Evolutionary conservation across 2,113 vertebrate species (phyloP).

Genomic region (Tamias sibiricus): DNA sequence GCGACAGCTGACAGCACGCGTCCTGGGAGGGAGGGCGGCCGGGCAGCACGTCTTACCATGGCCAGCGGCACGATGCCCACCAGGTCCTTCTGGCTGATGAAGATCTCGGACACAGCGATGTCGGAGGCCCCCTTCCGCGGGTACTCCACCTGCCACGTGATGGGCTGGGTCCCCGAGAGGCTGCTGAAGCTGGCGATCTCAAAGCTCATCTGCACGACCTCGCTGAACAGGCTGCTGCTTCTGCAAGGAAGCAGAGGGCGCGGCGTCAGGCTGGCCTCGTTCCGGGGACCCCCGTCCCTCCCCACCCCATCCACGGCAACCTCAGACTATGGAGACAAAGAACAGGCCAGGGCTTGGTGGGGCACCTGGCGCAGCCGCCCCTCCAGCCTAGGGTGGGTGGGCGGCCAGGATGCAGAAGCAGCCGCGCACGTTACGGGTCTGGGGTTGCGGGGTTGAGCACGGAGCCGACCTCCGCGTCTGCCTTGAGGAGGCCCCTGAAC

Average conservation of each 20-base stretch:
- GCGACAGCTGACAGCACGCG: fast-evolving
- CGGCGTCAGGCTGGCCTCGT: fast-evolving
- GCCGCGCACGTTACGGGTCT: fast-evolving
- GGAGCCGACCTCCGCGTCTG: fast-evolving
- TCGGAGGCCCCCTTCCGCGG: slow-evolving; percentile 88
- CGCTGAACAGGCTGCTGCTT: slow-evolving; percentile 88
- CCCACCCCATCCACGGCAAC: too few relatives aligned
- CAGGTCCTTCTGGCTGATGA: slow-evolving; percentile 94
- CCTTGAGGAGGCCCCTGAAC: fast-evolving
- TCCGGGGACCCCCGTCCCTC: fast-evolving
- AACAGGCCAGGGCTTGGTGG: fast-evolving
- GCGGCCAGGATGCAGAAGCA: fast-evolving
- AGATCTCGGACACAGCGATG: slow-evolving; percentile 92
- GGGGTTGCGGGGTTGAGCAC: fast-evolving
- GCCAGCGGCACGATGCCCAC: slow-evolving; percentile 94
- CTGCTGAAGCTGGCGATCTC: slow-evolving; percentile 93
- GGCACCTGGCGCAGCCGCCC: fast-evolving
- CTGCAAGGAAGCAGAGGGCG: slow-evolving; percentile 82
- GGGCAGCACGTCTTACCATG: slow-evolving; percentile 89
- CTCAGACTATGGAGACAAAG: background rate
- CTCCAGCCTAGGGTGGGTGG: fast-evolving
- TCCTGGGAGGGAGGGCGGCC: fast-evolving
- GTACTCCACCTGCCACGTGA: slow-evolving; percentile 97
- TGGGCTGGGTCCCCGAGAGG: slow-evolving; percentile 92
- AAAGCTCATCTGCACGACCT: slow-evolving; percentile 95